phyloP scores from a whole-genome alignment of 2,888 invertebrate species.

The Pandemis cinnamomeana region DNA sequence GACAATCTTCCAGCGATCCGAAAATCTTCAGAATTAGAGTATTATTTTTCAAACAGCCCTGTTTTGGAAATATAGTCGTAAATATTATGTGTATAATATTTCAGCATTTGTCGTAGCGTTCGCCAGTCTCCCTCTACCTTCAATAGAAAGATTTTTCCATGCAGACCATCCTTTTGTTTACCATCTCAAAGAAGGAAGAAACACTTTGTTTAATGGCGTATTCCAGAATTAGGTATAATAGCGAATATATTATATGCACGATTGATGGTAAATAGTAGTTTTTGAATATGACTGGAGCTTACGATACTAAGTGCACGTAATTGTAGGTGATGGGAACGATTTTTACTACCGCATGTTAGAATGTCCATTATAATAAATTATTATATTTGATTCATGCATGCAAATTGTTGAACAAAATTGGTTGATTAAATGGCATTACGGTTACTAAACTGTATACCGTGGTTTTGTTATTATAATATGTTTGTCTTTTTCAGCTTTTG shows the following conservation, averaged over 20 bases:
- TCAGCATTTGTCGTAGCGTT: background rate
- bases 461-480: background rate
- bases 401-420: background rate
- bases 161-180: constrained; percentile 1
- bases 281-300: background rate
- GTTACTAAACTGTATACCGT: no score
- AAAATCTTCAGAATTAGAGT: background rate
- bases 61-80: background rate
- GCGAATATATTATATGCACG: background rate
- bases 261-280: background rate
- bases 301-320: background rate
- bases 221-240: background rate
- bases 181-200: background rate
- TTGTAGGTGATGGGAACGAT: background rate
- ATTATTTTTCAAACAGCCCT: background rate
- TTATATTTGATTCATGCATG: background rate
- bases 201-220: background rate
- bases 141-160: background rate
- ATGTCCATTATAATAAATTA: no score
- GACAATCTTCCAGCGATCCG: background rate
- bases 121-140: background rate
- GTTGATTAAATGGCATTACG: no score
- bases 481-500: background rate
- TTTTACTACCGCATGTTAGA: background rate
- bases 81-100: background rate